Conservation (phyloP, 1,140 invertebrate species). For the Drosophila eugracilis region DNA sequence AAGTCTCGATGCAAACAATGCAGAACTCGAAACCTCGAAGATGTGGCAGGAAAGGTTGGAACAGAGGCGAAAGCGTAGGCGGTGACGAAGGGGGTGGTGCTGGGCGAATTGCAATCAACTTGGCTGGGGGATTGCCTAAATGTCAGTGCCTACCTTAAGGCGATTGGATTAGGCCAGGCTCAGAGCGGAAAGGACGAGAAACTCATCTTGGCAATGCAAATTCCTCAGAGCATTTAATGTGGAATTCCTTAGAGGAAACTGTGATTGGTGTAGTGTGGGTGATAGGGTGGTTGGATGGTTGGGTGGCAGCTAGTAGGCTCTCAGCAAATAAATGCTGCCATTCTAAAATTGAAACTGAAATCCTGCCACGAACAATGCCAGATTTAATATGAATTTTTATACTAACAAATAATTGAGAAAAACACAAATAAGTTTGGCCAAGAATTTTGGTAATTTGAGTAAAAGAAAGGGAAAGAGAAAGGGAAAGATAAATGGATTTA, state of each 20-base stretch:
- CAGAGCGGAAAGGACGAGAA: not conserved
- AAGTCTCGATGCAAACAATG: constrained; percentile 41
- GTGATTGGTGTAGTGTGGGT: too few relatives aligned
- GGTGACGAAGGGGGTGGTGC: not conserved
- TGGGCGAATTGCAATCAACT: constrained; percentile 30
- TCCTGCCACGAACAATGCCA: not conserved
- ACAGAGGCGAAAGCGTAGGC: not conserved
- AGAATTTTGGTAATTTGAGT: too few relatives aligned
- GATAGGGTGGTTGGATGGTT: too few relatives aligned
- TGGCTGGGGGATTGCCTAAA: constrained; percentile 16
- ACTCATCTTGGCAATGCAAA: constrained; percentile 17
- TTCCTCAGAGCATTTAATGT: constrained; percentile 19
- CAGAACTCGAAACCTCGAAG: constrained; percentile 13
- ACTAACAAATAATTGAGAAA: too few relatives aligned
- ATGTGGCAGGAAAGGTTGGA: too few relatives aligned
- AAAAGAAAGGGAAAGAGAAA: too few relatives aligned
- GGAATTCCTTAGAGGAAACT: not conserved
- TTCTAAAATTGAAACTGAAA: constrained; percentile 7
- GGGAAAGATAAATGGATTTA: too few relatives aligned
- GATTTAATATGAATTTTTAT: not conserved
- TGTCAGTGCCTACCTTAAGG: constrained; percentile 36
- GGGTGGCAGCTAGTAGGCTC: too few relatives aligned
- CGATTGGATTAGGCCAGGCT: constrained; percentile 34
- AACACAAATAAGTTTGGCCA: too few relatives aligned
- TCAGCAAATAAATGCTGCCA: not conserved